Evolutionary conservation across 2,888 invertebrate species (phyloP).

Genomic region (Erebia epiphron): DNA sequence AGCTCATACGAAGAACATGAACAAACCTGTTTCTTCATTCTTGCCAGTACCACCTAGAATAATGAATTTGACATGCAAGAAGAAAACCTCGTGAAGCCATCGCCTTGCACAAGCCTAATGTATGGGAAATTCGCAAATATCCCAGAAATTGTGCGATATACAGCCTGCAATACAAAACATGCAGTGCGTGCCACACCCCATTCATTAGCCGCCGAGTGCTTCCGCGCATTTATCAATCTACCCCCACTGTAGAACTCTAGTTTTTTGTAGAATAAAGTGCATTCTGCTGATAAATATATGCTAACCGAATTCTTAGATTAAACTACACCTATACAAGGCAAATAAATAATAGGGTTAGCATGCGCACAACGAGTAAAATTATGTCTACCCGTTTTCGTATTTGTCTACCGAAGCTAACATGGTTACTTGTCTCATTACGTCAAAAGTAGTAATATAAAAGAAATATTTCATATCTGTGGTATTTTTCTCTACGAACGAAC

Average conservation of each 20-base stretch:
- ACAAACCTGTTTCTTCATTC: neutral
- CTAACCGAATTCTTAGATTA: slow-evolving; percentile 11
- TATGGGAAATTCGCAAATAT: slow-evolving; percentile 15
- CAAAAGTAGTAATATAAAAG: no score
- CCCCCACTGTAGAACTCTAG: slow-evolving; percentile 21
- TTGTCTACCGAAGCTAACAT: no score
- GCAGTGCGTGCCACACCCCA: slow-evolving; percentile 76
- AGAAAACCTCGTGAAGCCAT: neutral
- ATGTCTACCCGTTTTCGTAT: no score
- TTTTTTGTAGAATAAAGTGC: slow-evolving; percentile 25
- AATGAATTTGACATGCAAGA: neutral
- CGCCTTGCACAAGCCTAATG: neutral
- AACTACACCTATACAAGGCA: no score
- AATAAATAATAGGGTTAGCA: no score
- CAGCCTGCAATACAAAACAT: slow-evolving; percentile 21
- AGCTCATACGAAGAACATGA: neutral
- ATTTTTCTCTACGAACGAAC: no score
- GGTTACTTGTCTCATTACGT: no score
- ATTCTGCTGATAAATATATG: slow-evolving; percentile 18
- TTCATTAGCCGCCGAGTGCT: slow-evolving; percentile 80
- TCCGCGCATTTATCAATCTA: slow-evolving; percentile 80
- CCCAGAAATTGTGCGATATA: slow-evolving; percentile 18
- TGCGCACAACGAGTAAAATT: no score
- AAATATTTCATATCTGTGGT: no score
- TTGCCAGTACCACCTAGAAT: neutral